Conservation (phyloP, 2,888 invertebrate genomes). For the Siphlonurus alternatus region DNA sequence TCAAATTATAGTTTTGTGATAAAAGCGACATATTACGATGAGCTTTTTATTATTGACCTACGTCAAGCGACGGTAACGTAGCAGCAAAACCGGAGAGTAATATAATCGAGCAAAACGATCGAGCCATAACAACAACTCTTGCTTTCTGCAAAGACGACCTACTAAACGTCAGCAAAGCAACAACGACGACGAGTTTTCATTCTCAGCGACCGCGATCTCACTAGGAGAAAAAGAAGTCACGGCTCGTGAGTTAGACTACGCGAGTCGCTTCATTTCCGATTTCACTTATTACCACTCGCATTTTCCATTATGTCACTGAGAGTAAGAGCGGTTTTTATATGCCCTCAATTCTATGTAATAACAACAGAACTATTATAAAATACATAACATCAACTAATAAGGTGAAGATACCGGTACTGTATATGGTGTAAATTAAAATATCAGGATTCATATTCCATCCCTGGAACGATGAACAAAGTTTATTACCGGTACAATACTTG, state of each 20-base stretch:
- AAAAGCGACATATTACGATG: no score
- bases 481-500: neutral
- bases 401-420: no score
- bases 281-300: neutral
- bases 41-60: neutral
- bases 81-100: no score
- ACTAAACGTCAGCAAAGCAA: neutral
- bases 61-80: neutral
- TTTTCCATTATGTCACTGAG: neutral
- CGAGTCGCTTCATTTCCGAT: neutral
- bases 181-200: no score
- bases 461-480: no score
- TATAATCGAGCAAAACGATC: neutral
- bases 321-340: neutral
- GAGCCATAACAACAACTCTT: neutral
- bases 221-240: no score
- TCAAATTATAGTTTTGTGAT: neutral
- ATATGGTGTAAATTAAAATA: no score
- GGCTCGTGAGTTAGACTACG: no score
- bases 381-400: neutral
- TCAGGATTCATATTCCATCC: no score
- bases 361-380: neutral
- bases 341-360: neutral
- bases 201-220: no score
- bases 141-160: conserved; percentile 1